Evolutionary conservation across 2,113 vertebrate species (phyloP), one percentile per base, ranked within the genome.

Genomic region (Cervus canadensis): DNA sequence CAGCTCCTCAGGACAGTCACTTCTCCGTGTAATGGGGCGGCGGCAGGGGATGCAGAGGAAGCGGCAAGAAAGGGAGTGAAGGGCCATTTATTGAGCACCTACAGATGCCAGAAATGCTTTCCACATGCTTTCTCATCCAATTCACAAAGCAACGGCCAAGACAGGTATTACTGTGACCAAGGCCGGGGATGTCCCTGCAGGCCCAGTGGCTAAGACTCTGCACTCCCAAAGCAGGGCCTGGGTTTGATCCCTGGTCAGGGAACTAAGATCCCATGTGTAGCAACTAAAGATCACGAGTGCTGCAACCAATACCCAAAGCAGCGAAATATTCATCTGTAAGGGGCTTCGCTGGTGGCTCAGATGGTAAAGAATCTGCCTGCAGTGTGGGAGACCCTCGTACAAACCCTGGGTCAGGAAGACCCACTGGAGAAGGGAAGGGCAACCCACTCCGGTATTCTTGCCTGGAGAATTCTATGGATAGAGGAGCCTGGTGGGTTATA

Each of bases 21-120:
- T 56, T 23, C 15, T 43, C 16, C n/a, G 2, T 30, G 16, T 9
- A 40, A 40, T 0, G 0, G 76, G 76, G 14, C 4, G 0, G 3
- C 1, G 0, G 33, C 4, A 54, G 8, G 3, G 9, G 15, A 4
- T 19, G 56, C n/a, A 30, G 3, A 23, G 86, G 59, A 81, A 25
- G 43, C 2, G 2, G 2, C 4, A 17, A 40, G 48, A 4, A 25
- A 26, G 52, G 67, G n/a, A 81, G n/a, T 16, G 3, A 28, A 50
- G 64, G 56, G 78, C 11, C 36, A 15, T 57, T 19, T 52, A 36
- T 2, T 16, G 67, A 52, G 57, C 45, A 23, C 59, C 36, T 17
- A 10, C 0, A 15, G 15, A 7, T 19, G 79, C 81, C 86, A 28
- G 43, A 74, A 43, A 25, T 9, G 26, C 57, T 90, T 71, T 60